phyloP scores from a whole-genome alignment of 2,888 invertebrate genomes.

The Acrobasis consociella region DNA sequence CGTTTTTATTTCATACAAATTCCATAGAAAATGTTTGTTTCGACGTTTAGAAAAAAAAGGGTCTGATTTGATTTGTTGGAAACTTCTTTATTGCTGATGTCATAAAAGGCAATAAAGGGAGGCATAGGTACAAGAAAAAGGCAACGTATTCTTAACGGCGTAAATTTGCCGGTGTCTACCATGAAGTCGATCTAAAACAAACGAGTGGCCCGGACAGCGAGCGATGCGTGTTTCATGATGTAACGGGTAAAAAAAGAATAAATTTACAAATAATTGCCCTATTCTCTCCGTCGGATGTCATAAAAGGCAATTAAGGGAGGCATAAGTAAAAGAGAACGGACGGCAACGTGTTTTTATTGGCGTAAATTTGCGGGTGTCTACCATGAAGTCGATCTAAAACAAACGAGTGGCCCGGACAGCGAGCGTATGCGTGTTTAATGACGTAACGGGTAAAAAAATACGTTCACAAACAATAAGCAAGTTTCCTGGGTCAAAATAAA shows the following conservation, averaged over 20 bases:
- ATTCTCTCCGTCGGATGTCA: too few relatives aligned
- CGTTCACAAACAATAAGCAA: too few relatives aligned
- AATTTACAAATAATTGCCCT: too few relatives aligned
- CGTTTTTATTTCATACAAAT: too few relatives aligned
- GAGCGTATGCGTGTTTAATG: constrained; percentile 17
- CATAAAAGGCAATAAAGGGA: neutral
- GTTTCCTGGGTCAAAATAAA: too few relatives aligned
- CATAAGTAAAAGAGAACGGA: neutral
- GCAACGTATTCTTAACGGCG: constrained; percentile 34
- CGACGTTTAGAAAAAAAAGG: too few relatives aligned
- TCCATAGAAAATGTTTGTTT: too few relatives aligned
- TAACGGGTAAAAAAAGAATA: neutral
- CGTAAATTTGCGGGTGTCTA: constrained; percentile 35
- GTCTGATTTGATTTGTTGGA: too few relatives aligned
- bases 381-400: constrained; percentile 29
- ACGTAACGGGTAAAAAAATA: neutral
- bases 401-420: constrained; percentile 10
- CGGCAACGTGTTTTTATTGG: constrained; percentile 34
- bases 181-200: constrained; percentile 28
- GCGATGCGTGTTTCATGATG: constrained; percentile 13
- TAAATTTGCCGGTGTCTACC: constrained; percentile 33
- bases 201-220: constrained; percentile 3
- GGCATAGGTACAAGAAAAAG: neutral
- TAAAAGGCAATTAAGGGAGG: neutral
- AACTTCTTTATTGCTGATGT: too few relatives aligned